Evolutionary conservation across 2,888 invertebrate genomes (phyloP).

Genomic region (Cheilosia vulpina): DNA sequence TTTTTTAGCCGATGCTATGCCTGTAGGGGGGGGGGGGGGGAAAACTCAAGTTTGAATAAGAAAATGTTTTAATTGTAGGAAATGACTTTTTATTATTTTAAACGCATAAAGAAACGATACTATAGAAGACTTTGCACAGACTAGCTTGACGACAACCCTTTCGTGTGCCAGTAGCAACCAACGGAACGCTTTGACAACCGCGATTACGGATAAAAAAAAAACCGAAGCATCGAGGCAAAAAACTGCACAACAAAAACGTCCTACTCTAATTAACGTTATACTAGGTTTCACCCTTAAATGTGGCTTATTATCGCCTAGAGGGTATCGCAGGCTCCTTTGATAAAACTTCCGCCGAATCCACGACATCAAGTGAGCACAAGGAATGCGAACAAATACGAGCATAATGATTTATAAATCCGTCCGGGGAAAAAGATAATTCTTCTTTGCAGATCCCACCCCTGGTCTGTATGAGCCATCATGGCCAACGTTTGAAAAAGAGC

Average conservation of each 20-base stretch:
- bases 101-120: slow-evolving; percentile 40
- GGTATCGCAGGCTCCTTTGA: slow-evolving; percentile 54
- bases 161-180: slow-evolving; percentile 21
- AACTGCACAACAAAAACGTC: slow-evolving; percentile 48
- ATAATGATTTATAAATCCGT: slow-evolving; percentile 69
- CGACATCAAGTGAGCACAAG: slow-evolving; percentile 33
- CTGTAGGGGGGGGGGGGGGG: not conserved
- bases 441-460: slow-evolving; percentile 1
- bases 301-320: slow-evolving; percentile 69
- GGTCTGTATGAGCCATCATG: slow-evolving; percentile 14
- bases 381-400: slow-evolving; percentile 58
- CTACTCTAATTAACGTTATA: slow-evolving; percentile 72
- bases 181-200: slow-evolving; percentile 57
- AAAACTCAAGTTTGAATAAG: slow-evolving; percentile 33
- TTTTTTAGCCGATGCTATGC: slow-evolving; percentile 9
- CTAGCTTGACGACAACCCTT: slow-evolving; percentile 8
- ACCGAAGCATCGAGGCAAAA: not conserved
- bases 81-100: slow-evolving; percentile 58
- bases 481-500: slow-evolving; percentile 31
- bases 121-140: slow-evolving; percentile 17
- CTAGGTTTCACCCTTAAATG: slow-evolving; percentile 62
- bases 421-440: slow-evolving; percentile 26
- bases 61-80: slow-evolving; percentile 53
- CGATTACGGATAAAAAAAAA: slow-evolving; percentile 31
- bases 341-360: slow-evolving; percentile 51